Evolutionary conservation across 1,140 invertebrate genomes (phyloP).

Genomic region (Brachionus plicatilis): DNA sequence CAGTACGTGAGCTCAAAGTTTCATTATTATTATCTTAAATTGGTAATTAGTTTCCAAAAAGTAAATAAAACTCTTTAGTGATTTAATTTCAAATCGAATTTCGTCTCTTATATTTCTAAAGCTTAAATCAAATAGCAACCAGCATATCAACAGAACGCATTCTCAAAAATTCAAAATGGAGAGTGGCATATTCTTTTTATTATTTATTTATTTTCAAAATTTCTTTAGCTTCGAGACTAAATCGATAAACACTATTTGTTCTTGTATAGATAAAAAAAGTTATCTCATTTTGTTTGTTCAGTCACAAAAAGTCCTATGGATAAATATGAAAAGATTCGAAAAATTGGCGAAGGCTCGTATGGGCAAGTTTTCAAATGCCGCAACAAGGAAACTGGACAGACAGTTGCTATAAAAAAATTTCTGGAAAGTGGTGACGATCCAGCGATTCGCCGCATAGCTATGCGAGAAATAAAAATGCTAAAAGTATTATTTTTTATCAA

Average conservation of each 20-base stretch:
- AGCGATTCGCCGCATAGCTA: slow-evolving; percentile 91
- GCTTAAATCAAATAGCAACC: slow-evolving; percentile 15
- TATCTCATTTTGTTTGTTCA: background rate
- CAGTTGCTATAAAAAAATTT: slow-evolving; percentile 98
- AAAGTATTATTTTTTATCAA: slow-evolving; percentile 65
- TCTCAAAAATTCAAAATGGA: background rate
- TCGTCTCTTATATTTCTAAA: background rate
- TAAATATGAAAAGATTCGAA: slow-evolving; percentile 89
- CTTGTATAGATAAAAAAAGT: background rate
- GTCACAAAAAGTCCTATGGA: slow-evolving; percentile 67
- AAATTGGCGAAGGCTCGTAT: slow-evolving; percentile 96
- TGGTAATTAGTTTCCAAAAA: background rate
- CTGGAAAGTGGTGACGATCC: slow-evolving; percentile 98
- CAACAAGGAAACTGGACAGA: slow-evolving; percentile 84
- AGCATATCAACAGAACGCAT: slow-evolving; percentile 6
- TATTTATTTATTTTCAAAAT: background rate
- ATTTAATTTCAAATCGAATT: slow-evolving; percentile 1
- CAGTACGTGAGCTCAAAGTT: background rate
- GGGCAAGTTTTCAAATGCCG: slow-evolving; percentile 97
- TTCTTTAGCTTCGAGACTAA: background rate
- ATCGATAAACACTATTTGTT: background rate
- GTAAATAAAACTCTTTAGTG: background rate
- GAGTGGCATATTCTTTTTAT: background rate
- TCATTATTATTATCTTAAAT: background rate
- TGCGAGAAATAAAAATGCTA: slow-evolving; percentile 90